Evolutionary conservation across 2,113 vertebrate species (phyloP), one percentile per base, ranked within the genome.

Genomic region (Lycaon pictus): DNA sequence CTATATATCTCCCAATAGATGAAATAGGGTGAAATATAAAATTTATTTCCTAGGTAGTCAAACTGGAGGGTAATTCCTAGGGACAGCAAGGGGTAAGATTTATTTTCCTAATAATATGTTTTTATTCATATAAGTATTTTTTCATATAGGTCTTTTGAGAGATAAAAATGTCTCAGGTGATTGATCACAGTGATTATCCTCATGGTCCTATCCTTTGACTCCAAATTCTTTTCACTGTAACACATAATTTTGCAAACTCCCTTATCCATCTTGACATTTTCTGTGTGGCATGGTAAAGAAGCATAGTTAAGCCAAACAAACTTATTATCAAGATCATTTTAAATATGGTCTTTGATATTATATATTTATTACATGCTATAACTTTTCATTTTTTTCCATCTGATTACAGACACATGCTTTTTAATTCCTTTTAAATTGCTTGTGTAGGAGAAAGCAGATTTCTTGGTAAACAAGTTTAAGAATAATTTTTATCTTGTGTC

Each of bases 41-140:
- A 60, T 93, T 84, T 87, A 37, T 90, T 96, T 95, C 82, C 77
- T 87, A 90, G 37, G 15, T 65, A 29, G 51, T 74, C 53, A 95
- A 95, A 90, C 82, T 81, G 35, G 48, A 87, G 25, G 15, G 53
- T 76, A 37, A 53, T 90, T 94, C 62, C 58, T 58, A 88, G 13
- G 27, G 67, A 88, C 25, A 55, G 37, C 76, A 77, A 93, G 72
- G 80, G 32, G n/a, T 67, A 62, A 72, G 90, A 93, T 95, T 87
- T 94, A 92, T 94, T 96, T 96, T 63, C 16, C 22, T 88, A 88
- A 85, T 95, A 96, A 95, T 96, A 55, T 84, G 72, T 56, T 88
- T 27, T 84, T 79, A 63, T 94, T 95, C 93, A 96, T 35, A 43
- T n/a, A 92, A 91, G 27, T 43, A 43, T 88, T 27, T 84, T 58